Evolutionary conservation across 2,888 invertebrate genomes (phyloP).

Genomic region (Leucania comma): DNA sequence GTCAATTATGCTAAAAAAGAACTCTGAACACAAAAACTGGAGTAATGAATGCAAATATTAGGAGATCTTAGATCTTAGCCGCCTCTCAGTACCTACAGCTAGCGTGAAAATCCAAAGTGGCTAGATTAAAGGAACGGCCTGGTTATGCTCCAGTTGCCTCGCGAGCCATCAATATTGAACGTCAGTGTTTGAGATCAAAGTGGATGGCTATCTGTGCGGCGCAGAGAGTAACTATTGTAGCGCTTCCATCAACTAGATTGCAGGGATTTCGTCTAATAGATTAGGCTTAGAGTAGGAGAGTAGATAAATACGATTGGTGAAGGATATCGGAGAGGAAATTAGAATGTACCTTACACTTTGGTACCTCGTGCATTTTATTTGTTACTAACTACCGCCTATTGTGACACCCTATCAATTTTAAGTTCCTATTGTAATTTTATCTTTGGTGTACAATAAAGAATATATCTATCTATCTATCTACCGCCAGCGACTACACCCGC

Average conservation of each 20-base stretch:
- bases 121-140: slow-evolving; percentile 63
- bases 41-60: slow-evolving; percentile 12
- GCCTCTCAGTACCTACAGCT: slow-evolving; percentile 6
- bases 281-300: neutral
- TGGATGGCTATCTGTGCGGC: slow-evolving; percentile 18
- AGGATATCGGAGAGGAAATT: slow-evolving; percentile 1
- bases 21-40: neutral
- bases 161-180: slow-evolving; percentile 54
- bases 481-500: no score
- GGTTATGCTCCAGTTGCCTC: slow-evolving; percentile 39
- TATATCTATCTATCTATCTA: no score
- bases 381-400: no score
- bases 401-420: no score
- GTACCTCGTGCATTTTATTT: neutral
- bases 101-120: slow-evolving; percentile 33
- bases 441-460: no score
- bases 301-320: slow-evolving; percentile 1
- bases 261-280: slow-evolving; percentile 29
- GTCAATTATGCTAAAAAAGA: no score
- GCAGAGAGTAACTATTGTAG: slow-evolving; percentile 27
- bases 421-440: no score
- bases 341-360: neutral
- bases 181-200: slow-evolving; percentile 56
- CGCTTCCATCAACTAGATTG: slow-evolving; percentile 48
- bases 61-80: slow-evolving; percentile 20